Conservation (phyloP, 2,113 vertebrate species). For the Galbula dea region DNA sequence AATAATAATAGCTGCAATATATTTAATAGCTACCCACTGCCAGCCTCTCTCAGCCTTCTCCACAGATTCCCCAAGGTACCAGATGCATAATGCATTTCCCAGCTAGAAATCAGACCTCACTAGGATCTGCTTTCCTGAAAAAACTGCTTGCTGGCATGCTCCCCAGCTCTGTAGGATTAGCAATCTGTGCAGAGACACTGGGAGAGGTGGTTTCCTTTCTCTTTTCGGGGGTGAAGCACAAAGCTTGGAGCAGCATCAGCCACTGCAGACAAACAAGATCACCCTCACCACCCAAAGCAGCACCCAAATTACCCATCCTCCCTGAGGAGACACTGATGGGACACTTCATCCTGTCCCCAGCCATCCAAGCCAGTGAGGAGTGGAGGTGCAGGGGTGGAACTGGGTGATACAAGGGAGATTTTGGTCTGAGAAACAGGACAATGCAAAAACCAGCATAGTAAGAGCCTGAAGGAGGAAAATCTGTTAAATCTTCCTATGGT, state of each 20-base stretch:
- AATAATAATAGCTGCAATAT: conserved; percentile 59
- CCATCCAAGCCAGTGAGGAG: background rate
- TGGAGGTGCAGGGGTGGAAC: background rate
- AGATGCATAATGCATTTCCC: conserved; percentile 60
- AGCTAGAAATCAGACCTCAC: conserved; percentile 26
- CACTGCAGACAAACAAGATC: background rate
- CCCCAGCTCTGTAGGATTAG: background rate
- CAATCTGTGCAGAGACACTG: background rate
- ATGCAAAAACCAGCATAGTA: background rate
- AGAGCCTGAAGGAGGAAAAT: background rate
- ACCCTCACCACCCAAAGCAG: background rate
- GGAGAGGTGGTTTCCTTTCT: background rate
- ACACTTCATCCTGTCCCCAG: background rate
- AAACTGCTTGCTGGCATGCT: conserved; percentile 26
- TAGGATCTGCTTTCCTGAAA: background rate
- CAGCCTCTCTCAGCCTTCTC: conserved; percentile 49
- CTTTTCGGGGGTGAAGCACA: background rate
- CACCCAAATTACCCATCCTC: accelerated
- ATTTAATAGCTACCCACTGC: conserved; percentile 61
- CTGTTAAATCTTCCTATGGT: background rate
- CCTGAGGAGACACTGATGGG: background rate
- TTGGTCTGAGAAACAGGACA: background rate
- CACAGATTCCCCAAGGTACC: conserved; percentile 43
- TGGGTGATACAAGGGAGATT: background rate
- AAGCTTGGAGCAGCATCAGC: background rate